Conservation (phyloP, 2,888 invertebrate genomes). For the Coronaproctus castanopsis region DNA sequence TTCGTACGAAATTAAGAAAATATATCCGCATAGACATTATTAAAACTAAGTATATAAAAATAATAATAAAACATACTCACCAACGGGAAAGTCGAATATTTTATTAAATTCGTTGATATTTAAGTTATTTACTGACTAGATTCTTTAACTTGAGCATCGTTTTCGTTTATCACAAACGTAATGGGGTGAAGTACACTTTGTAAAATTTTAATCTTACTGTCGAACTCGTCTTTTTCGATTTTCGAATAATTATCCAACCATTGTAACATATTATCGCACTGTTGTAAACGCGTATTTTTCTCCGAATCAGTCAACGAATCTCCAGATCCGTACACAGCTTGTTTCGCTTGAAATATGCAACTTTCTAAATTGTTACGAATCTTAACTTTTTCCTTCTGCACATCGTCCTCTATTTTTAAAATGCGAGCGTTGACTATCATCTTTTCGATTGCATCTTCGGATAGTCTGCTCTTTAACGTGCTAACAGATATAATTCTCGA, state of each 20-base stretch:
- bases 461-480: conserved; percentile 76
- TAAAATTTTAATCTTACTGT: background rate
- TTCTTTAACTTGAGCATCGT: background rate
- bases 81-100: too few species aligned
- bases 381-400: conserved; percentile 29
- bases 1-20: too few species aligned
- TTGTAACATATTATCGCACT: background rate
- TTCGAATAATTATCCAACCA: conserved; percentile 1
- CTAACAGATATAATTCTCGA: conserved; percentile 79
- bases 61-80: too few species aligned
- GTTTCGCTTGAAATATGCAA: background rate
- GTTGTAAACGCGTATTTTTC: background rate
- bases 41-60: too few species aligned
- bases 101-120: too few species aligned
- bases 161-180: background rate
- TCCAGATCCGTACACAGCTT: background rate
- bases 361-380: background rate
- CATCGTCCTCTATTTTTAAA: conserved; percentile 65
- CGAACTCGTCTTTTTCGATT: background rate
- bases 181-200: background rate
- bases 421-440: conserved; percentile 85
- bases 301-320: background rate
- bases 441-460: conserved; percentile 79
- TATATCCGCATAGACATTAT: too few species aligned
- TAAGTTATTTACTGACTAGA: background rate